Evolutionary conservation across 2,797 vertebrate species (phyloP).

Genomic region (Allobates femoralis): DNA sequence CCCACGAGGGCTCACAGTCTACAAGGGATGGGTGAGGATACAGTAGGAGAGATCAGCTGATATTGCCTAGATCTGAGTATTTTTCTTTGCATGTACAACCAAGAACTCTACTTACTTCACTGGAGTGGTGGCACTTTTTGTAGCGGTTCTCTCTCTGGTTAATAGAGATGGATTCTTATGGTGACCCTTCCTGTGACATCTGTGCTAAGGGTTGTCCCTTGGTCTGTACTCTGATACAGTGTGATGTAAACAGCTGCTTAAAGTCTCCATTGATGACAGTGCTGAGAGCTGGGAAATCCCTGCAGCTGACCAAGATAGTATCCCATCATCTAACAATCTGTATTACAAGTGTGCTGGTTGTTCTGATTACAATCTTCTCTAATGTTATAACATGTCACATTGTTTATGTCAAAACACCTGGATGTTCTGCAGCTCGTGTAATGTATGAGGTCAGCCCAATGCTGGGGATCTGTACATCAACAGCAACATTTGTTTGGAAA

Average conservation of each 20-base stretch:
- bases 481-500: slow-evolving; percentile 34
- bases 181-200: not conserved
- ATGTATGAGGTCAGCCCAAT: slow-evolving; percentile 6
- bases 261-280: not conserved
- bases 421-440: not conserved
- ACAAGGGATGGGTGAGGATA: too few relatives aligned
- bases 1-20: too few relatives aligned
- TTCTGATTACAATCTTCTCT: slow-evolving; percentile 37
- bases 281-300: not conserved
- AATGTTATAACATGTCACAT: slow-evolving; percentile 8
- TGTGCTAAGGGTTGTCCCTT: not conserved
- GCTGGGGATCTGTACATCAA: not conserved
- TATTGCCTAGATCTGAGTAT: too few relatives aligned
- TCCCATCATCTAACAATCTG: not conserved
- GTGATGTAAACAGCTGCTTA: not conserved
- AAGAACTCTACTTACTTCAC: not conserved
- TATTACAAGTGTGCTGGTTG: slow-evolving; percentile 4
- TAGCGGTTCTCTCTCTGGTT: not conserved
- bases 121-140: not conserved
- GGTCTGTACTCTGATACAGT: not conserved
- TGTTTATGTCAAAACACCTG: slow-evolving; percentile 43
- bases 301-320: not conserved
- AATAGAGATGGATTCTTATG: not conserved
- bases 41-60: too few relatives aligned
- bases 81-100: not conserved